Evolutionary conservation across 2,888 invertebrate species (phyloP), one percentile per base, ranked within the genome.

Genomic region (Volucella bombylans): DNA sequence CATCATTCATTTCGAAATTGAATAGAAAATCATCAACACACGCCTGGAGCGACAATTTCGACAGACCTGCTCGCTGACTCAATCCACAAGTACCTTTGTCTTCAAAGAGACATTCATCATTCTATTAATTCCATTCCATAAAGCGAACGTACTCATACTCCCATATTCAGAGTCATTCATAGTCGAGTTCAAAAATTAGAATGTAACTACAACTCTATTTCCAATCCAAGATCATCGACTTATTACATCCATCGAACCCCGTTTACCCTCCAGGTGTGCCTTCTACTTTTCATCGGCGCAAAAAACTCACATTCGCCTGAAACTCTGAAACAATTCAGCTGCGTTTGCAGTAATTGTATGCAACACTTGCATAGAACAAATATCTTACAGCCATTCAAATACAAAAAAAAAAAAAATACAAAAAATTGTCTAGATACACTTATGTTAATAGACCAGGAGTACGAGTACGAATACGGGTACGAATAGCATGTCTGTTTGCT

Each of bases 361-460:
- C 23, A 73, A 18, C 38, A 12, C 8, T 39, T 55, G 45, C 49
- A 31, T 4, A 59, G 74, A 47, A 18, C 18, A 52, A 54, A 31
- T 10, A 57, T n/a, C n/a, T 14, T 14, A 8, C 57, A 49, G 49
- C 15, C 39, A 11, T 50, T 39, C 2, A 15, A 31, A 12, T 45
- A 18, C 2, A 39, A 6, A 57, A 49, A 61, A 31, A 41, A 65
- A 4, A 23, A 23, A 45, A 11, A 23, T 54, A 43, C n/a, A 47
- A 55, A 41, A 11, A 39, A 39, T 1, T n/a, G 52, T 41, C 41
- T 54, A 57, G 39, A 57, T 39, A 59, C 57, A 67, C 39, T 50
- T 67, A 12, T 76, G 43, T 61, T 76, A 76, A 61, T 38, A 76
- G 59, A 69, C 67, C 31, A 31, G 6, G 31, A 31, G 31, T 31